phyloP scores from a whole-genome alignment of 37 sponge, comb jelly and placozoan species.

The Mnemiopsis leidyi region DNA sequence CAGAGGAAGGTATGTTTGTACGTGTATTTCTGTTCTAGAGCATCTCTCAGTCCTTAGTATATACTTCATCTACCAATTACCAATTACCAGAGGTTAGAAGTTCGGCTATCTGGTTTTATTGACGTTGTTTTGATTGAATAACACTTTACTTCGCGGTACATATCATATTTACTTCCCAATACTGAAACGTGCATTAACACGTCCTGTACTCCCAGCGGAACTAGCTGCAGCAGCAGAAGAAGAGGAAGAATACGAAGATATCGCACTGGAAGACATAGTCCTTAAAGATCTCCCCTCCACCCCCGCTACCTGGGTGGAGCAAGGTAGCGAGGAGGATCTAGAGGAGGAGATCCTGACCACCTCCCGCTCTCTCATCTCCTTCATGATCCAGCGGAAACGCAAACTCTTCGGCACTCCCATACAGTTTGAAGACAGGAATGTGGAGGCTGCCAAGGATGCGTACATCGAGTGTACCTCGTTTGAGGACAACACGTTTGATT shows the following conservation, averaged over 20 bases:
- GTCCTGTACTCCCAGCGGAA: background rate
- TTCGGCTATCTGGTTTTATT: too few relatives aligned
- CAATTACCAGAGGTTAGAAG: too few relatives aligned
- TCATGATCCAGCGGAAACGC: constrained; percentile 74
- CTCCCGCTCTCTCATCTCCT: constrained; percentile 76
- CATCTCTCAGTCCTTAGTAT: too few relatives aligned
- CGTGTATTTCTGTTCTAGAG: too few relatives aligned
- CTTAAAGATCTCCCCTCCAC: constrained; percentile 71
- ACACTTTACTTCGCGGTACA: too few relatives aligned
- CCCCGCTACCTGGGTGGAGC: constrained; percentile 82
- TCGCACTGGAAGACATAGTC: constrained; percentile 69
- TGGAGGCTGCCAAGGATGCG: constrained; percentile 66
- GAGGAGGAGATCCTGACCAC: constrained; percentile 68
- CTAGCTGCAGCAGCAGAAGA: constrained; percentile 11
- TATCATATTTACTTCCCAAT: too few relatives aligned
- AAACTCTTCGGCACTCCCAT: constrained; percentile 72
- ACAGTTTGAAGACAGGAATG: constrained; percentile 71
- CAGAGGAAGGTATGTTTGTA: background rate
- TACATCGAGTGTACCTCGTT: constrained; percentile 73
- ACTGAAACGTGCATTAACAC: too few relatives aligned
- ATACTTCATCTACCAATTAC: too few relatives aligned
- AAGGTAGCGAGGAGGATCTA: constrained; percentile 86
- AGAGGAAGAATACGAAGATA: constrained; percentile 70
- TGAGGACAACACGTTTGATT: constrained; percentile 72
- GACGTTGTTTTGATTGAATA: too few relatives aligned